phyloP scores from a whole-genome alignment of 2,888 invertebrate species.

The Polylopha cassiicola region DNA sequence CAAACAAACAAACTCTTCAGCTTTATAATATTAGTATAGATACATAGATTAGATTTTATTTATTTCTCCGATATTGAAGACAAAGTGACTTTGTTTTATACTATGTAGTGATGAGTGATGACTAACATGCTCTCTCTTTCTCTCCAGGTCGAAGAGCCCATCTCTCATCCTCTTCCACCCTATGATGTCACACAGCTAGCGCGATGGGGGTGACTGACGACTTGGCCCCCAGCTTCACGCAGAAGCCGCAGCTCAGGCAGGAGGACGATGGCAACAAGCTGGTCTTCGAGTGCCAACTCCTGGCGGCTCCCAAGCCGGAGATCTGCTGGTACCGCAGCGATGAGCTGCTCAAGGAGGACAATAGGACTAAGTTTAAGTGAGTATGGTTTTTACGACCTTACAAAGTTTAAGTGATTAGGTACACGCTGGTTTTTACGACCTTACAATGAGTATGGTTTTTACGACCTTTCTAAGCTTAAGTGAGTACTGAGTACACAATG shows the following conservation, averaged over 20 bases:
- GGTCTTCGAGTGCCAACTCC: constrained; percentile 94
- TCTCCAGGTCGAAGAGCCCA: constrained; percentile 40
- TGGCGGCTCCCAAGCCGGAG: constrained; percentile 92
- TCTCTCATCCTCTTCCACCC: constrained; percentile 37
- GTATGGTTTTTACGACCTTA: constrained; percentile 29
- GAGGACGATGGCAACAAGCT: constrained; percentile 97
- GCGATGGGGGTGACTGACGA: constrained; percentile 92
- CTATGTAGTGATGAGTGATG: no score
- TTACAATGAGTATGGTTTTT: no score
- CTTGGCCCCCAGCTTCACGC: constrained; percentile 98
- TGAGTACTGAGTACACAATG: no score
- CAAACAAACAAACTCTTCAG: no score
- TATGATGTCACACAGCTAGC: constrained; percentile 68
- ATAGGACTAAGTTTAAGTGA: constrained; percentile 87
- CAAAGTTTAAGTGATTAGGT: no score
- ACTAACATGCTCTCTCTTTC: constrained; percentile 17
- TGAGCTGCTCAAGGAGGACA: constrained; percentile 88
- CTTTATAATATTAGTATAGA: no score
- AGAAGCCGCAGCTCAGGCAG: constrained; percentile 97
- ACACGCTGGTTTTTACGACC: no score
- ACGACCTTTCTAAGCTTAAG: no score
- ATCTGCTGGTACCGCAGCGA: constrained; percentile 95
- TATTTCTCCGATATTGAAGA: no score
- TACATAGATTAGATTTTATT: no score
- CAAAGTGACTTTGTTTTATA: no score